Percentiles rank a stretch among this genome's conserved stretches.
Evolutionary conservation across 2,888 invertebrate species (phyloP).

Genomic region (Serripes groenlandicus): DNA sequence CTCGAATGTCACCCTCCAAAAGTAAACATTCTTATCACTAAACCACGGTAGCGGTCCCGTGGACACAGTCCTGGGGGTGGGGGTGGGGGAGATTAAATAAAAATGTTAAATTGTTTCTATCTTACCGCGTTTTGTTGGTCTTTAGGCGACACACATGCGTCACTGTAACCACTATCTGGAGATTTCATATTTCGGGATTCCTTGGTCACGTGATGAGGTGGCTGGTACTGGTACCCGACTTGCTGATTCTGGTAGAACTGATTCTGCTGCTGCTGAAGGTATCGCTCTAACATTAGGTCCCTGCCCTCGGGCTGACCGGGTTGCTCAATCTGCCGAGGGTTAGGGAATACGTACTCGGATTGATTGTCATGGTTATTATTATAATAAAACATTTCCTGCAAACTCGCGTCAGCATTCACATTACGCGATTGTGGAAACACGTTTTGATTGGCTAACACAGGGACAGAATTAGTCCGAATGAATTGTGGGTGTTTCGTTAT

Average conservation of each 20-base stretch:
- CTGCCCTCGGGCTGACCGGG: constrained; percentile 22
- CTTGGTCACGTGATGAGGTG: constrained; percentile 39
- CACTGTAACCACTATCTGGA: constrained; percentile 83
- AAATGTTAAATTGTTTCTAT: not conserved
- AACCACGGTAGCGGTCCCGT: too few species aligned
- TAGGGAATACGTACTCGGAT: constrained; percentile 13
- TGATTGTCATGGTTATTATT: not conserved
- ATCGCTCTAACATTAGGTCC: constrained; percentile 72
- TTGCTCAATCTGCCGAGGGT: not conserved
- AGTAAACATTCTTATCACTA: too few species aligned
- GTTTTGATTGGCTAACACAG: constrained; percentile 32
- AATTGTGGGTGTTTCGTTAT: constrained; percentile 43
- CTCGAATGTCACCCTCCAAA: too few species aligned
- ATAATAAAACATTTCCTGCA: constrained; percentile 33
- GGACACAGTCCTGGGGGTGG: too few species aligned
- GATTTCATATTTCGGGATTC: constrained; percentile 77
- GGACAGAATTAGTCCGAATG: constrained; percentile 45
- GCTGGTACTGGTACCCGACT: constrained; percentile 38
- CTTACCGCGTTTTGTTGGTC: constrained; percentile 41
- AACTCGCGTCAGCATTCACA: not conserved
- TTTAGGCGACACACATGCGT: constrained; percentile 72
- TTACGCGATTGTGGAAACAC: not conserved
- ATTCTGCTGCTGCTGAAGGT: constrained; percentile 75
- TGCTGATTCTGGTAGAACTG: constrained; percentile 61
- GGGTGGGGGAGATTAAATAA: too few species aligned